Conservation (phyloP, 2,888 invertebrate genomes). For the Exephanes ischioxanthus region DNA sequence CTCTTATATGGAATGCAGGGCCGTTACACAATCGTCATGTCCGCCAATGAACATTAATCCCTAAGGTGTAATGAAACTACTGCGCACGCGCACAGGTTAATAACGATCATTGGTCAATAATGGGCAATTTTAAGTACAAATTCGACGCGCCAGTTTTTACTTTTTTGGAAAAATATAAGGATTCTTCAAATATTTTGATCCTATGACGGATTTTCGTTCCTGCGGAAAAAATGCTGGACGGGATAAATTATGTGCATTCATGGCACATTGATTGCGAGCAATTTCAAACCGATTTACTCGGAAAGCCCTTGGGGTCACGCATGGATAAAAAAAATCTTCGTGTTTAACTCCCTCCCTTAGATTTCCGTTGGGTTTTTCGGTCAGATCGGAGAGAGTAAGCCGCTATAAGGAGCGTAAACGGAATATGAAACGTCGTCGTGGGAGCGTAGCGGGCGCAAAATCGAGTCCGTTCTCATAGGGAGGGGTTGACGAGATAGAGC, state of each 20-base stretch:
- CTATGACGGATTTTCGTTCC: neutral
- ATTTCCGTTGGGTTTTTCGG: conserved; percentile 29
- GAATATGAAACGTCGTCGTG: conserved; percentile 6
- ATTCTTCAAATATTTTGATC: neutral
- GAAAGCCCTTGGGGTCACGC: neutral
- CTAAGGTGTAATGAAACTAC: no score
- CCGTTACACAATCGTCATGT: no score
- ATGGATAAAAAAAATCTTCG: conserved; percentile 4
- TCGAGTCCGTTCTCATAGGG: conserved; percentile 31
- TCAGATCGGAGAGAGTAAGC: neutral
- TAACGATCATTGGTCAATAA: no score
- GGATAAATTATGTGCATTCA: neutral
- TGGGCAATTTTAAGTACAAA: no score
- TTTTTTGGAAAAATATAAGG: no score
- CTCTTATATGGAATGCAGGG: no score
- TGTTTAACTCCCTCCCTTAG: neutral
- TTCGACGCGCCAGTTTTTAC: no score
- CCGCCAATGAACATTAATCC: no score
- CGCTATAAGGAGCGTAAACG: conserved; percentile 5
- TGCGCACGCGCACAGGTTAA: no score
- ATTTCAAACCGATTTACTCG: neutral
- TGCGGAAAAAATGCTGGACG: neutral
- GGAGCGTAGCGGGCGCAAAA: conserved; percentile 11
- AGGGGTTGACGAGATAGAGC: conserved; percentile 22
- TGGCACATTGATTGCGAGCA: neutral